Conservation (phyloP, 2,797 vertebrate genomes). For the Catamblyrhynchus diadema region DNA sequence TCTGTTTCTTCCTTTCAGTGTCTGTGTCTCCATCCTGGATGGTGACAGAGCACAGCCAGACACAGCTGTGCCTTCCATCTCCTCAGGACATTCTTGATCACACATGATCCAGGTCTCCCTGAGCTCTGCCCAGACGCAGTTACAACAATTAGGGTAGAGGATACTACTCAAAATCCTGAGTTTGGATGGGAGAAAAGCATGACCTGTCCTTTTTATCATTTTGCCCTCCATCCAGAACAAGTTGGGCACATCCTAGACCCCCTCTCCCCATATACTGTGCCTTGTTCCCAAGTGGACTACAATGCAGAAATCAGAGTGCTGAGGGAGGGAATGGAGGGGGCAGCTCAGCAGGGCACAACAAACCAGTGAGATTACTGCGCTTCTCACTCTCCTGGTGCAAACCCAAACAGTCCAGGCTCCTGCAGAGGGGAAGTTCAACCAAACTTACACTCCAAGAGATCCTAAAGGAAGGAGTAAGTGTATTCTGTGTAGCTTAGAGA, state of each 20-base stretch:
- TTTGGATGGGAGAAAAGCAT: neutral
- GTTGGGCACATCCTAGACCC: neutral
- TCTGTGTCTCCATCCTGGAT: neutral
- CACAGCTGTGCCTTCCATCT: neutral
- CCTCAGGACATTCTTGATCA: neutral
- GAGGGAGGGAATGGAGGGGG: neutral
- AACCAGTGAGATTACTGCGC: neutral
- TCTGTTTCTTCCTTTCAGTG: neutral
- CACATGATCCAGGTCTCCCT: neutral
- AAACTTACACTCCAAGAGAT: neutral
- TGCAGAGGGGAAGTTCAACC: neutral
- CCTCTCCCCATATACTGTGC: fast-evolving
- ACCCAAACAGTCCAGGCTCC: neutral
- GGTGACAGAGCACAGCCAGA: fast-evolving
- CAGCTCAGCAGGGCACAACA: neutral
- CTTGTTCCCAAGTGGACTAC: neutral
- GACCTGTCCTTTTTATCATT: neutral
- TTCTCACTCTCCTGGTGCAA: neutral
- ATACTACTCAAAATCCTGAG: neutral
- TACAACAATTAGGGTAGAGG: neutral
- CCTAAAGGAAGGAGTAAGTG: neutral
- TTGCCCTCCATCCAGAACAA: neutral
- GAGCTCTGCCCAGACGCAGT: neutral
- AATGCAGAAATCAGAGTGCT: neutral
- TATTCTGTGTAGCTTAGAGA: neutral